phyloP scores from a whole-genome alignment of 2,113 vertebrate species.

The Gnathonemus longibarbis region DNA sequence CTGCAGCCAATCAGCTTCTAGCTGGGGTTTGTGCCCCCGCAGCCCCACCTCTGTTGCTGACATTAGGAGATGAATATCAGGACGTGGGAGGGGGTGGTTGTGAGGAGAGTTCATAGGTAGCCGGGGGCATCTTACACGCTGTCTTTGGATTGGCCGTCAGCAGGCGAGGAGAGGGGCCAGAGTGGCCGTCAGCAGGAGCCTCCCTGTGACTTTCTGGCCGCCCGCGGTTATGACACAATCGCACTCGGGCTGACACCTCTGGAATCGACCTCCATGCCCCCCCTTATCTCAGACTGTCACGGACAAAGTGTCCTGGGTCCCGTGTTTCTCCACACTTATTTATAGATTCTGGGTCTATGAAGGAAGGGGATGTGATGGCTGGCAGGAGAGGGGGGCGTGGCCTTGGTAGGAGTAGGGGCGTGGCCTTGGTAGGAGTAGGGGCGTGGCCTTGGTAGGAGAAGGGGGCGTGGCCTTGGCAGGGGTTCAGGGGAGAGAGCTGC shows the following conservation, averaged over 20 bases:
- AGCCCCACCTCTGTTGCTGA: background rate
- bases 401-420: background rate
- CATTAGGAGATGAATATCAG: background rate
- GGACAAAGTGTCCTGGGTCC: conserved; percentile 48
- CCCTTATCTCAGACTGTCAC: conserved; percentile 51
- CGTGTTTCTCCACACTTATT: conserved; percentile 53
- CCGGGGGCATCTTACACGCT: background rate
- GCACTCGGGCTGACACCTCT: conserved; percentile 40
- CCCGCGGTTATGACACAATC: background rate
- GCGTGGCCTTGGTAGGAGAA: conserved; percentile 21
- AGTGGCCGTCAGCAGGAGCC: background rate
- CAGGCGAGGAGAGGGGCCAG: background rate
- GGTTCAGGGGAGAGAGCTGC: conserved; percentile 31
- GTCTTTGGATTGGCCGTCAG: background rate
- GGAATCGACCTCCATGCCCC: conserved; percentile 44
- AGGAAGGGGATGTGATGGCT: background rate
- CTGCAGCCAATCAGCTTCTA: background rate
- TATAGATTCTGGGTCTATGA: conserved; percentile 43
- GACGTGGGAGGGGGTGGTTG: background rate
- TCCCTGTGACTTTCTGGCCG: background rate
- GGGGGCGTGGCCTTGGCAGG: conserved; percentile 20
- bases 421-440: background rate
- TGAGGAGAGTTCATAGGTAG: background rate
- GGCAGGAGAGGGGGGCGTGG: background rate
- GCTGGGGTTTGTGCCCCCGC: background rate